Conservation (phyloP, 2,797 vertebrate species). For the Chelidonichthys spinosus region DNA sequence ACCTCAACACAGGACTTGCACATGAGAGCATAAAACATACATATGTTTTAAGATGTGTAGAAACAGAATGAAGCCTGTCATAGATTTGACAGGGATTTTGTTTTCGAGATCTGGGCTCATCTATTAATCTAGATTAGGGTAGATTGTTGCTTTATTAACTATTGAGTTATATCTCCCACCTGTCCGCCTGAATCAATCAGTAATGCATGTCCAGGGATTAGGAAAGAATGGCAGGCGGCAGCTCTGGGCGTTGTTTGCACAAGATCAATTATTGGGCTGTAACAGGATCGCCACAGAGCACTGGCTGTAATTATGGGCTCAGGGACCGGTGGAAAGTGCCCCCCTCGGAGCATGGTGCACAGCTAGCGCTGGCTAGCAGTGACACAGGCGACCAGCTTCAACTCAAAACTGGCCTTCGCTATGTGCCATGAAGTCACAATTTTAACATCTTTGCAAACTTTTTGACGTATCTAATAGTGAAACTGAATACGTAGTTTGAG, state of each 20-base stretch:
- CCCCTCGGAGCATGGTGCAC: constrained; percentile 42
- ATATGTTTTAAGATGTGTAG: constrained; percentile 49
- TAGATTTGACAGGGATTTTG: constrained; percentile 72
- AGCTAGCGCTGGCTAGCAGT: constrained; percentile 30
- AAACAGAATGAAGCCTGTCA: constrained; percentile 41
- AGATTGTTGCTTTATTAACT: constrained; percentile 87
- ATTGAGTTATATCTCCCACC: constrained; percentile 84
- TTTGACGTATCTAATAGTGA: not conserved
- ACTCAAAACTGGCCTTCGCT: constrained; percentile 13
- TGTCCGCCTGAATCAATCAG: constrained; percentile 83
- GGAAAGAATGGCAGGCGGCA: constrained; percentile 77
- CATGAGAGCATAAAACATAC: constrained; percentile 4
- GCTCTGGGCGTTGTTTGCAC: constrained; percentile 75
- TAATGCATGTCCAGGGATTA: constrained; percentile 85
- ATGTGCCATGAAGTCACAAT: not conserved
- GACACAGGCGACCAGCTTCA: constrained; percentile 34
- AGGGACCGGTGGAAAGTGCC: constrained; percentile 70
- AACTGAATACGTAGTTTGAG: not conserved
- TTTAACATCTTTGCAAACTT: constrained; percentile 13
- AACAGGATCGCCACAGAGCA: constrained; percentile 80
- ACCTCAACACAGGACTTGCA: constrained; percentile 31
- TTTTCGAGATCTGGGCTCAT: constrained; percentile 78
- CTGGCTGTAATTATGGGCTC: constrained; percentile 79
- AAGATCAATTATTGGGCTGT: constrained; percentile 84
- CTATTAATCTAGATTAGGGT: constrained; percentile 85